A percentile compares a stretch with the other conserved stretches of the same genome.
These are phyloP conservation scores for Sesia bembeciformis DNA, from an alignment of 2,888 invertebrate genomes.

Conservation along the genomic window DNA sequence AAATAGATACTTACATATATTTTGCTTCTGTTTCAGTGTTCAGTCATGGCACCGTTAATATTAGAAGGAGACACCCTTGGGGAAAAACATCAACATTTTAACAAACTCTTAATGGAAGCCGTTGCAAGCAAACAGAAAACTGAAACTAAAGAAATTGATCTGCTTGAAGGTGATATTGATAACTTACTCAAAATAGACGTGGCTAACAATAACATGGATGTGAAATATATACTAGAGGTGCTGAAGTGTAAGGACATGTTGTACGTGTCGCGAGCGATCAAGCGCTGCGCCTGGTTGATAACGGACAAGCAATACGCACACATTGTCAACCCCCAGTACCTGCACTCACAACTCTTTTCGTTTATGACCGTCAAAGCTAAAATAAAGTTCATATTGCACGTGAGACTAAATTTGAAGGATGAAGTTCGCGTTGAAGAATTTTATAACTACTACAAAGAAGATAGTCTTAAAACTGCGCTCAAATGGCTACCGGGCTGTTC, in stretches of 20 bases:
- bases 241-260: slow-evolving; percentile 42
- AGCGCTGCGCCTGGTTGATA: slow-evolving; percentile 40
- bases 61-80: slow-evolving; percentile 29
- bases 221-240: slow-evolving; percentile 36
- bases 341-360: slow-evolving; percentile 33
- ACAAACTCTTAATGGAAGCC: slow-evolving; percentile 13
- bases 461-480: slow-evolving; percentile 17
- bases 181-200: slow-evolving; percentile 45
- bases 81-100: slow-evolving; percentile 20
- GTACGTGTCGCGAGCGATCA: slow-evolving; percentile 45
- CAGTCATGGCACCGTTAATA: slow-evolving; percentile 29
- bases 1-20: too few relatives aligned
- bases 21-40: background rate
- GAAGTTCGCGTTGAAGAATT: slow-evolving; percentile 39
- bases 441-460: slow-evolving; percentile 30
- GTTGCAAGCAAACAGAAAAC: slow-evolving; percentile 7
- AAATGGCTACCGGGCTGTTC: slow-evolving; percentile 54
- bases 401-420: slow-evolving; percentile 40
- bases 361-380: slow-evolving; percentile 39
- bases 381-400: slow-evolving; percentile 36
- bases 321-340: slow-evolving; percentile 44
- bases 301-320: slow-evolving; percentile 37
- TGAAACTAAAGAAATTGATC: slow-evolving; percentile 8
- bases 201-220: slow-evolving; percentile 31
- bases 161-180: slow-evolving; percentile 30